A percentile compares a stretch with the other conserved stretches of the same genome.
These are phyloP conservation scores for Stomorhina lunata DNA, from an alignment of 2,888 invertebrate genomes.

Conservation along the genomic window DNA sequence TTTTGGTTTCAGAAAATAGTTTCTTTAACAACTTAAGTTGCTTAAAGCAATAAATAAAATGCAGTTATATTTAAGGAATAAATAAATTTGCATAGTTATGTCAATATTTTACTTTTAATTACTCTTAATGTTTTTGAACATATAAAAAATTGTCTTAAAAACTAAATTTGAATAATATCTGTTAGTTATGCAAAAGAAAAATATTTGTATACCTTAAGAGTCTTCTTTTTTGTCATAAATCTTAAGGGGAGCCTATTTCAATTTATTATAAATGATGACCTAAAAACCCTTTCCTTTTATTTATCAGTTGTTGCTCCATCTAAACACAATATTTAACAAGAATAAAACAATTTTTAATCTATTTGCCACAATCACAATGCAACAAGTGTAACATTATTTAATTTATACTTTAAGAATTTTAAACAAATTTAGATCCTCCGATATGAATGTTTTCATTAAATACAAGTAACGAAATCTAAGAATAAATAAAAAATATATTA, in stretches of 20 bases:
- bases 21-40: neutral
- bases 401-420: neutral
- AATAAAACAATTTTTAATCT: constrained; percentile 4
- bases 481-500: neutral
- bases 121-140: too few species aligned
- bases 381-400: constrained; percentile 44
- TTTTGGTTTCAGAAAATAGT: constrained; percentile 28
- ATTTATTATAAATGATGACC: neutral
- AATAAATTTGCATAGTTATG: too few species aligned
- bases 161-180: too few species aligned
- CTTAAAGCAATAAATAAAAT: neutral
- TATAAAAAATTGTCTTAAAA: too few species aligned
- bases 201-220: too few species aligned
- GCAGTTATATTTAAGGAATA: too few species aligned
- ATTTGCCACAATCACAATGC: constrained; percentile 27
- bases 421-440: neutral
- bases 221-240: neutral
- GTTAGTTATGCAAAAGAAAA: too few species aligned
- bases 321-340: neutral
- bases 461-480: neutral
- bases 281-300: neutral
- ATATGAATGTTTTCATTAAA: neutral
- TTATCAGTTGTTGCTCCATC: neutral
- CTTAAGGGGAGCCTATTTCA: too few species aligned
- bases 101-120: too few species aligned